A percentile compares a stretch with the other conserved stretches of the same genome.
phyloP scores from a whole-genome alignment of 2,888 invertebrate genomes.

The Mongoloraphidia duomilia region DNA sequence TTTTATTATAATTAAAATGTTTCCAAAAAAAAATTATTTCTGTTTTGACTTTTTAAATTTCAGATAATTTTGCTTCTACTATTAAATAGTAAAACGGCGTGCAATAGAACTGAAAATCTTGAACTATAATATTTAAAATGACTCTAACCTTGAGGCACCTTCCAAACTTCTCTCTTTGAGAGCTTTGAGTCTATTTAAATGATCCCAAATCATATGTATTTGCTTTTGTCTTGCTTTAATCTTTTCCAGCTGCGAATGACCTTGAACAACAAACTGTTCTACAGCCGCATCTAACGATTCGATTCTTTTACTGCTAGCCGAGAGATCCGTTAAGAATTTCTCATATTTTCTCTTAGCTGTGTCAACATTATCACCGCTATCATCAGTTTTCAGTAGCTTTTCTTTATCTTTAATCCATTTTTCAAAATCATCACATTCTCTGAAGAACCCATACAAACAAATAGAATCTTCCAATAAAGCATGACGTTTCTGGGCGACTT shows the following conservation, averaged over 20 bases:
- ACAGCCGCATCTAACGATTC: constrained; percentile 81
- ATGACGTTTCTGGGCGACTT: constrained; percentile 65
- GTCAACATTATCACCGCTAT: constrained; percentile 77
- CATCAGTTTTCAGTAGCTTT: constrained; percentile 67
- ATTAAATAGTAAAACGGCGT: no score
- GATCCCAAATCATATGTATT: constrained; percentile 80
- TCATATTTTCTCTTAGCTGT: constrained; percentile 91
- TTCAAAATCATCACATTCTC: constrained; percentile 96
- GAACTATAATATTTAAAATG: neutral
- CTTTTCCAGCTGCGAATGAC: constrained; percentile 76
- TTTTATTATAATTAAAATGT: no score
- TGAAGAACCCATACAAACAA: constrained; percentile 81
- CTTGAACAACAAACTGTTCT: constrained; percentile 65
- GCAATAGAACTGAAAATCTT: neutral
- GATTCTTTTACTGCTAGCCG: constrained; percentile 82
- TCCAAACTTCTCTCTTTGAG: constrained; percentile 85
- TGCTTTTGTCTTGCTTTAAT: constrained; percentile 63
- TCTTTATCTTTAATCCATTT: constrained; percentile 96
- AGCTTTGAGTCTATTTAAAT: constrained; percentile 69
- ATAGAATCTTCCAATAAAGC: constrained; percentile 84
- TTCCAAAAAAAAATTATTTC: no score
- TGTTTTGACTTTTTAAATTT: no score
- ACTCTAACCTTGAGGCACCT: constrained; percentile 60
- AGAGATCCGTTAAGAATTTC: constrained; percentile 90
- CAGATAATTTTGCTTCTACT: no score